These are phyloP conservation scores for Ypsolopha sequella DNA, from an alignment of 2,888 invertebrate species.

Conservation along the genomic window DNA sequence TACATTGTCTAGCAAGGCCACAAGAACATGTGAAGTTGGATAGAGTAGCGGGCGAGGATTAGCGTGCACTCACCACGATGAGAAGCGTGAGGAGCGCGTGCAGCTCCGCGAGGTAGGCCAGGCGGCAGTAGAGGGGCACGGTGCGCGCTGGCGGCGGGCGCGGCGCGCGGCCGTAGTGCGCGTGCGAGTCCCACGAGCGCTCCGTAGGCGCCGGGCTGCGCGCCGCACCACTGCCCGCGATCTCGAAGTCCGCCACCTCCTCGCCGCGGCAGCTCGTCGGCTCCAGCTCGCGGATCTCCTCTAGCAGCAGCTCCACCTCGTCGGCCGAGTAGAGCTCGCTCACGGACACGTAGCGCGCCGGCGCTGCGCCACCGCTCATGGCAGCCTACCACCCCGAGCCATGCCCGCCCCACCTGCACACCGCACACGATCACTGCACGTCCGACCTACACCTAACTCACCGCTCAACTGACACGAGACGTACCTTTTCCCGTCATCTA, in stretches of 20 bases:
- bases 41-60: no score
- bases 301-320: conserved; percentile 69
- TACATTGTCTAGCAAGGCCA: background rate
- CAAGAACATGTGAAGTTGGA: conserved; percentile 7
- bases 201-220: conserved; percentile 62
- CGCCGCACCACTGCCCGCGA: conserved; percentile 67
- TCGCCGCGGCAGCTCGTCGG: conserved; percentile 64
- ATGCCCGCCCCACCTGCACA: conserved; percentile 1
- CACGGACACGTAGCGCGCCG: conserved; percentile 67
- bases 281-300: conserved; percentile 68
- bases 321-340: conserved; percentile 67
- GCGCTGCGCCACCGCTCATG: conserved; percentile 47
- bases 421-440: background rate
- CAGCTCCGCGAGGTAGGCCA: conserved; percentile 25
- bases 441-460: no score
- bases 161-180: conserved; percentile 56
- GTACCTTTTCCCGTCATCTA: background rate
- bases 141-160: conserved; percentile 44
- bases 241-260: conserved; percentile 67
- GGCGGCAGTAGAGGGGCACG: conserved; percentile 59
- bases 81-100: conserved; percentile 27
- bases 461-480: no score
- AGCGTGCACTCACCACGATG: conserved; percentile 20
- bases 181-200: conserved; percentile 67
- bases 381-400: conserved; percentile 39